Evolutionary conservation across 1,140 invertebrate genomes (phyloP).

Genomic region (Listronotus bonariensis): DNA sequence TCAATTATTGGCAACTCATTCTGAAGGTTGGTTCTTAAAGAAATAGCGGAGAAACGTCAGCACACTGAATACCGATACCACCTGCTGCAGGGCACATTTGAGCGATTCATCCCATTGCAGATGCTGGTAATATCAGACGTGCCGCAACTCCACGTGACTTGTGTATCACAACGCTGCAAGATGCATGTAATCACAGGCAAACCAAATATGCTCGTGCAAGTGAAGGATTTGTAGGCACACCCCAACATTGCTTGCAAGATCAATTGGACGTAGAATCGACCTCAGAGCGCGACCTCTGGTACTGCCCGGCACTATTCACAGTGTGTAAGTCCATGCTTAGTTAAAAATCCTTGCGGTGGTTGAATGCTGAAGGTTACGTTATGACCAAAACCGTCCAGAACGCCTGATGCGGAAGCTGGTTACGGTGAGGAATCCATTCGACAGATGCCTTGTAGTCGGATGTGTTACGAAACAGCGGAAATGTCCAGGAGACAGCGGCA

Average conservation of each 20-base stretch:
- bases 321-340: conserved; percentile 82
- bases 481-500: conserved; percentile 81
- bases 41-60: conserved; percentile 74
- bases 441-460: conserved; percentile 78
- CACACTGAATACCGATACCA: conserved; percentile 68
- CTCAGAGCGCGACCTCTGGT: conserved; percentile 78
- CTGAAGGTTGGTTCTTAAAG: conserved; percentile 81
- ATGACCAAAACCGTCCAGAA: conserved; percentile 72
- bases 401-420: conserved; percentile 80
- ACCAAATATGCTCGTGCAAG: conserved; percentile 82
- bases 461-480: conserved; percentile 87
- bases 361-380: conserved; percentile 82
- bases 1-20: conserved; percentile 85
- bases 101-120: conserved; percentile 77
- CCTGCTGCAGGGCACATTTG: conserved; percentile 71
- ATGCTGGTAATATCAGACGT: conserved; percentile 85
- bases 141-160: conserved; percentile 86
- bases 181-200: conserved; percentile 81
- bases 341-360: conserved; percentile 78
- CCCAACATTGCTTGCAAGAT: conserved; percentile 77
- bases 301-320: conserved; percentile 81
- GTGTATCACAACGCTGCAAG: conserved; percentile 80
- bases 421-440: conserved; percentile 80
- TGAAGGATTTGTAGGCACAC: conserved; percentile 83
- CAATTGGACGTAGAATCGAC: conserved; percentile 77